Percentiles rank a stretch among this genome's conserved stretches.
Conservation (phyloP, 2,113 vertebrate genomes). For the Falco punctatus region DNA sequence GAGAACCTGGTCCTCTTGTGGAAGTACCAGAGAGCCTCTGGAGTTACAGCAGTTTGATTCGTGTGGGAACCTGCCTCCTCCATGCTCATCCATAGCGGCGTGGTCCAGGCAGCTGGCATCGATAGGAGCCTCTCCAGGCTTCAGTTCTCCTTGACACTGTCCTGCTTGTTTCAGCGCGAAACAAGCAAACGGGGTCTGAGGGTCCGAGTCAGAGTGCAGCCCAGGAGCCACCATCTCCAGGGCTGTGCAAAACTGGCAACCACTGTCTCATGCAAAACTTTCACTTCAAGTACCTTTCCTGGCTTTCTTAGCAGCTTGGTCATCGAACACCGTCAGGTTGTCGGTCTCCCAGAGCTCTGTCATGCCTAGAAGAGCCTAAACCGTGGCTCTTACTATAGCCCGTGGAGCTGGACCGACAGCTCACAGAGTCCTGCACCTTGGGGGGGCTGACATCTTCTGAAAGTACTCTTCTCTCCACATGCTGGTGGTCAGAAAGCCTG, state of each 20-base stretch:
- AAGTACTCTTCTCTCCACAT: background rate
- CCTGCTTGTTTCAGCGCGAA: rapidly evolving
- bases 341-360: background rate
- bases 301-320: background rate
- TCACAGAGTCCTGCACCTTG: background rate
- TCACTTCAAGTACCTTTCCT: background rate
- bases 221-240: too few relatives aligned
- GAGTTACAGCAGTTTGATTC: background rate
- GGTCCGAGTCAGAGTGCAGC: background rate
- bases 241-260: background rate
- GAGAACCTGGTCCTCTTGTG: background rate
- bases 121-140: rapidly evolving
- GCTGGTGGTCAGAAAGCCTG: background rate
- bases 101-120: background rate
- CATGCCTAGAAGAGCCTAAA: background rate
- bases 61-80: background rate
- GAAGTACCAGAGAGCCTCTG: background rate
- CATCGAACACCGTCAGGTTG: background rate
- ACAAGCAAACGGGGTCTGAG: background rate
- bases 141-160: background rate
- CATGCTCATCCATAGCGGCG: rapidly evolving
- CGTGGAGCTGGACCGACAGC: background rate
- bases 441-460: background rate
- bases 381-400: background rate
- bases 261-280: background rate